These are phyloP conservation scores for Meloidogyne exigua DNA, from an alignment of 1,140 invertebrate genomes.

Conservation along the genomic window DNA sequence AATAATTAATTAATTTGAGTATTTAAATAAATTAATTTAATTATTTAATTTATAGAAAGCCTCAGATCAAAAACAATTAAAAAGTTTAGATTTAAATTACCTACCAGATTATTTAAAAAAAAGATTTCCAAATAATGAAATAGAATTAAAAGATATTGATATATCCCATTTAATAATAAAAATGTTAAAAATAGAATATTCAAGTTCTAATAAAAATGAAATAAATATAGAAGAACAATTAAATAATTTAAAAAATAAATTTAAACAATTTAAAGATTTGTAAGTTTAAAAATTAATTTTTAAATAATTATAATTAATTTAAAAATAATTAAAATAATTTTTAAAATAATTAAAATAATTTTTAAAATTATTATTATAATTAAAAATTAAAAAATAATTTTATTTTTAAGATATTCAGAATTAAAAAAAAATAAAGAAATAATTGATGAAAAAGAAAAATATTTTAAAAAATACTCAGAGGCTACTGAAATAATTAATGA, in stretches of 20 bases:
- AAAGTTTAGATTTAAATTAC: neutral
- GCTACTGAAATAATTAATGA: neutral
- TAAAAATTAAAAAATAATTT: no score
- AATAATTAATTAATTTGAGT: no score
- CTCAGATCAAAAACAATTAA: neutral
- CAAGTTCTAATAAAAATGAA: neutral
- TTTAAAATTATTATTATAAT: no score
- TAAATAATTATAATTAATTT: no score
- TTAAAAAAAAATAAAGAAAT: neutral
- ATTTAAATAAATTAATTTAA: no score
- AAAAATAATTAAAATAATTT: no score
- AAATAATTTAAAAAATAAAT: neutral
- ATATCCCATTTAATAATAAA: neutral
- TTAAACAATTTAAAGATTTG: neutral
- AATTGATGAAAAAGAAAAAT: neutral
- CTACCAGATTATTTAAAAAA: neutral
- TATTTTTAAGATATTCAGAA: neutral
- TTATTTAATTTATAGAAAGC: neutral
- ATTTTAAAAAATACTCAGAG: neutral
- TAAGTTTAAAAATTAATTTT: neutral
- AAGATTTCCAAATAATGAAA: neutral
- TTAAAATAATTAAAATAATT: no score
- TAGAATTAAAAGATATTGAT: neutral
- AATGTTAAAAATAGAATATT: neutral
- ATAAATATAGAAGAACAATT: neutral